Conservation (phyloP, 1,140 invertebrate species). For the Chelonus insularis region DNA sequence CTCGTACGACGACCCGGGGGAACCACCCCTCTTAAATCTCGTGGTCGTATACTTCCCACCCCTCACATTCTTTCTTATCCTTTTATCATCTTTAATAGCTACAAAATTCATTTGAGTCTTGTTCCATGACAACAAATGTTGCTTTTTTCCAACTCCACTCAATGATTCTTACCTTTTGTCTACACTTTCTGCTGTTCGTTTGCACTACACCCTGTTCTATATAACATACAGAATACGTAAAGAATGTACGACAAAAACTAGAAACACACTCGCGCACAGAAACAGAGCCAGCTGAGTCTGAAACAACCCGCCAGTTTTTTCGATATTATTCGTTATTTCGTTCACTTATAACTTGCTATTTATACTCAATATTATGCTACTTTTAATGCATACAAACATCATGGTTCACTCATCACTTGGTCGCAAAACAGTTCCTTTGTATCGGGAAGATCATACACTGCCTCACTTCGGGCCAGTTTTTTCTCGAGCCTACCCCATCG, state of each 20-base stretch:
- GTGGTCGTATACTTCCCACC: constrained; percentile 2
- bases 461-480: constrained; percentile 11
- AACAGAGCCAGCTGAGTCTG: constrained; percentile 42
- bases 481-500: constrained; percentile 59
- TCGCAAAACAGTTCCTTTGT: constrained; percentile 12
- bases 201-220: too few relatives aligned
- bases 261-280: constrained; percentile 36
- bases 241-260: constrained; percentile 13
- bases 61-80: constrained; percentile 11
- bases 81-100: neutral
- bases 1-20: constrained; percentile 55
- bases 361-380: neutral
- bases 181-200: too few relatives aligned
- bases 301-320: constrained; percentile 34
- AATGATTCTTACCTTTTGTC: too few relatives aligned
- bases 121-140: too few relatives aligned
- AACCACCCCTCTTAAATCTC: constrained; percentile 28
- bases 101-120: neutral
- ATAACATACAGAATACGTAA: constrained; percentile 1
- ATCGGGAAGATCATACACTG: neutral
- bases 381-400: neutral
- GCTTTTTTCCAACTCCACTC: neutral
- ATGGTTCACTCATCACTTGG: neutral
- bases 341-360: neutral
- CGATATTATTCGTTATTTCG: neutral